Evolutionary conservation across 2,888 invertebrate genomes (phyloP), one percentile per base, ranked within the genome.

Genomic region (Eupeodes luniger): DNA sequence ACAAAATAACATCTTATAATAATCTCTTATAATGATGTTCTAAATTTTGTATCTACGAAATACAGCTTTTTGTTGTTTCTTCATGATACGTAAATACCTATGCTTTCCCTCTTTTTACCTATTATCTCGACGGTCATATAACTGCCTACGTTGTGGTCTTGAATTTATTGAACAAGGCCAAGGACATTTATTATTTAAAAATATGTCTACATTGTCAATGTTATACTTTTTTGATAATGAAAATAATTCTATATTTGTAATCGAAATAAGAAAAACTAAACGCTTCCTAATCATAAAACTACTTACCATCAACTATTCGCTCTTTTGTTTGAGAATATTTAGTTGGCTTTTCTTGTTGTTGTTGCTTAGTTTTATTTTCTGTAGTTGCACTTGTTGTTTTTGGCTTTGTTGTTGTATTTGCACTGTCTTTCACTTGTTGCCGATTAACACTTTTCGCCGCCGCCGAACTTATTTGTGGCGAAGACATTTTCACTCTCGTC

Each of bases 241-340:
- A 44, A 44, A n/a, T 44, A 11, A 14, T 36, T 59, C 12, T 2
- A 49, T 14, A 10, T 7, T 36, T 59, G 5, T 2, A 49, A 7
- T 66, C 12, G 12, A 66, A 27, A 49, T 47, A 47, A 66, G 27
- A 34, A 12, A 14, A 14, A 44, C 11, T 64, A 19, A 40, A 19
- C 11, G 0, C 0, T n/a, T 11, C 1, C 40, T 14, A 14, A n/a
- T 70, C 16, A 12, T 40, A 16, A 12, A n/a, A 16, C 53, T 78
- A 78, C 84, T 90, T 92, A 93, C 93, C 93, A 86, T 91, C 91
- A 76, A 92, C 91, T 78, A 93, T 91, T 67, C 93, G 92, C 77
- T 93, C 93, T 91, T 84, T 93, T 79, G 93, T 93, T 82, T 91
- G 92, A 88, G 91, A 88, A 80, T 93, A 93, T 90, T 91, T 91